phyloP scores from a whole-genome alignment of 2,797 vertebrate species.

The Malurus splendens region DNA sequence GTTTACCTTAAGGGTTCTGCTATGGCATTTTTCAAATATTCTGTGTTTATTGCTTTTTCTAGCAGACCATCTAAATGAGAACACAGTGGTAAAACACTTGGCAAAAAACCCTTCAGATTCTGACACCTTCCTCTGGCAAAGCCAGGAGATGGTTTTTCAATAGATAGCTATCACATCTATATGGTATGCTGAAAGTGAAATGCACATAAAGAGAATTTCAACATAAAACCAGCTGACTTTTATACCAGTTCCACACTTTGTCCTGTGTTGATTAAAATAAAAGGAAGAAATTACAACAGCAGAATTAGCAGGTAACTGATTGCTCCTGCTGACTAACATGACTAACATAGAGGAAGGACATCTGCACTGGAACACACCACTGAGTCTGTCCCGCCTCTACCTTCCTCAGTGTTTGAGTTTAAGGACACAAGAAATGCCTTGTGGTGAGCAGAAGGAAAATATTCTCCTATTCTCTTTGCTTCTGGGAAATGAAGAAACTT shows the following conservation, averaged over 20 bases:
- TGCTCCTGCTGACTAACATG: background rate
- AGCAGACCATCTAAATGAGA: constrained; percentile 4
- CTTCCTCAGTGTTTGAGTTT: background rate
- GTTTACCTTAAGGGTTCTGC: constrained; percentile 39
- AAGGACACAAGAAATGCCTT: background rate
- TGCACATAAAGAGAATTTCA: background rate
- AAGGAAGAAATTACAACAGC: background rate
- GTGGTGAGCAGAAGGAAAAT: background rate
- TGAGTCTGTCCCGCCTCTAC: no score
- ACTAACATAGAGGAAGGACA: no score
- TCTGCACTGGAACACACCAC: no score
- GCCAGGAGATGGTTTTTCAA: background rate
- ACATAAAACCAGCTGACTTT: background rate
- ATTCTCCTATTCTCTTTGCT: background rate
- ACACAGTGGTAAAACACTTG: constrained; percentile 18
- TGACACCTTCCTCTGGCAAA: background rate
- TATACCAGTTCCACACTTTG: background rate
- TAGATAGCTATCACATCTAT: background rate
- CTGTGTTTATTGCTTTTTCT: constrained; percentile 41
- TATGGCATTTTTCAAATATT: constrained; percentile 48
- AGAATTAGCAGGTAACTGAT: background rate
- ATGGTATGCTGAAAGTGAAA: constrained; percentile 14
- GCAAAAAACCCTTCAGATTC: constrained; percentile 24
- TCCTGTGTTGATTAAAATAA: background rate
- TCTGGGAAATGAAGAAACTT: background rate